Base-by-base conservation (phyloP, 2,113 vertebrate species). In the Ciconia boyciana region DNA sequence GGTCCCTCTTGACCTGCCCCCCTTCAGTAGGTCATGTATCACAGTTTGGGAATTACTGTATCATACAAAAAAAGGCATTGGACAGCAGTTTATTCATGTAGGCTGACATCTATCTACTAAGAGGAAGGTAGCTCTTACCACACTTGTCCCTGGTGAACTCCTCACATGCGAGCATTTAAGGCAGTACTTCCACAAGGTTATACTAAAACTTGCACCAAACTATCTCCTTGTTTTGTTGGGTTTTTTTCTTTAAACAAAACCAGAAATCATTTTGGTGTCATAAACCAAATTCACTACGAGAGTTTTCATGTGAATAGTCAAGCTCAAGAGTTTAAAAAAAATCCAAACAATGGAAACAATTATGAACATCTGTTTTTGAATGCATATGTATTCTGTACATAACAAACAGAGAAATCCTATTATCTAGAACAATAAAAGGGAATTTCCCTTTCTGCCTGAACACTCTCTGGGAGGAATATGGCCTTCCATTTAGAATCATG, bases 321-420 rank as follows among this genome's bases (percentile, higher is more conserved):
- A 90, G 62, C 86, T 70, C 75, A 51, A 93, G 91, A 93, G 93
- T 94, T 95, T 88, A 13, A 6, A 90, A 79, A 72, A 79, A 93
- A 80, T 74, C 36, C 65, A 76, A 94, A 92, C 65, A 90, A 85
- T 39, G 36, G 49, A 89, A 78, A 83, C 89, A 83, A 87, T 90
- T 49, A 81, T 60, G 72, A 62, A 84, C 89, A 70, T 94, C 90
- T 88, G 86, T 41, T 84, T 92, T 91, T 77, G 76, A 96, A 88
- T 91, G 90, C 84, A 55, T 96, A 93, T 96, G 94, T 96, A 94
- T 97, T 97, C 94, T 97, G 94, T 85, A 92, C 84, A 91, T 89
- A 89, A 94, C 90, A 88, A 82, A 93, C 12, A 29, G 91, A 64
- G 20, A 88, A 95, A 94, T 84, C 61, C 72, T 93, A 92, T 97